phyloP scores from a whole-genome alignment of 2,797 vertebrate species.

The Galaxias olidus region DNA sequence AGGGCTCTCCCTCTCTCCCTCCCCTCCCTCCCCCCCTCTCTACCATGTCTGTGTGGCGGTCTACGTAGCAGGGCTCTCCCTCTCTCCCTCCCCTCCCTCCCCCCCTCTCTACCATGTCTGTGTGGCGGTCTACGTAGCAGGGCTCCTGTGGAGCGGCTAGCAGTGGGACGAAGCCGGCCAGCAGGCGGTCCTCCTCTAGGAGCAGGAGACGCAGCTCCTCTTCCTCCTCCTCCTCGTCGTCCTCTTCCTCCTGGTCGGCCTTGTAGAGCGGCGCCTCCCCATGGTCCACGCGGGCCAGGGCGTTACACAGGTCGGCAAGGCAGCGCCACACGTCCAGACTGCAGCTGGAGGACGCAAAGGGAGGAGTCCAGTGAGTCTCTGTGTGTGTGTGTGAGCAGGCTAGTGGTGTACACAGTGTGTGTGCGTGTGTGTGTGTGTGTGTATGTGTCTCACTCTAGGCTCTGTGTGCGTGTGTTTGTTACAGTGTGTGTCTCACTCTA shows the following conservation, averaged over 20 bases:
- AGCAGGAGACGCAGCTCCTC: constrained; percentile 78
- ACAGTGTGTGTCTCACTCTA: too few species aligned
- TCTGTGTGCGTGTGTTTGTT: background rate
- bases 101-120: constrained; percentile 82
- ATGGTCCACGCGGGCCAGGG: constrained; percentile 90
- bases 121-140: constrained; percentile 93
- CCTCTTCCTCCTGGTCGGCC: constrained; percentile 69
- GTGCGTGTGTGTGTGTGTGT: background rate
- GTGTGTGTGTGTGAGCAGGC: background rate
- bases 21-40: background rate
- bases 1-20: too few species aligned
- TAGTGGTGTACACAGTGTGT: background rate
- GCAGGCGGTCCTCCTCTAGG: constrained; percentile 77
- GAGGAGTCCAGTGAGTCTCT: too few species aligned
- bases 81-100: background rate
- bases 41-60: constrained; percentile 88
- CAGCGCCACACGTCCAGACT: constrained; percentile 90
- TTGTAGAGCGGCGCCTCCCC: constrained; percentile 94
- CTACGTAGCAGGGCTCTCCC: constrained; percentile 87
- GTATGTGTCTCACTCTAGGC: too few species aligned
- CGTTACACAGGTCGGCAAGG: constrained; percentile 93
- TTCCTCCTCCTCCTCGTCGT: constrained; percentile 82
- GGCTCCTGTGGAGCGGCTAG: constrained; percentile 90
- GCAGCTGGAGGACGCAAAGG: constrained; percentile 65
- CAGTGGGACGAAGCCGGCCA: constrained; percentile 80